phyloP scores from a whole-genome alignment of 2,888 invertebrate genomes.

The Cartodere bifasciata region DNA sequence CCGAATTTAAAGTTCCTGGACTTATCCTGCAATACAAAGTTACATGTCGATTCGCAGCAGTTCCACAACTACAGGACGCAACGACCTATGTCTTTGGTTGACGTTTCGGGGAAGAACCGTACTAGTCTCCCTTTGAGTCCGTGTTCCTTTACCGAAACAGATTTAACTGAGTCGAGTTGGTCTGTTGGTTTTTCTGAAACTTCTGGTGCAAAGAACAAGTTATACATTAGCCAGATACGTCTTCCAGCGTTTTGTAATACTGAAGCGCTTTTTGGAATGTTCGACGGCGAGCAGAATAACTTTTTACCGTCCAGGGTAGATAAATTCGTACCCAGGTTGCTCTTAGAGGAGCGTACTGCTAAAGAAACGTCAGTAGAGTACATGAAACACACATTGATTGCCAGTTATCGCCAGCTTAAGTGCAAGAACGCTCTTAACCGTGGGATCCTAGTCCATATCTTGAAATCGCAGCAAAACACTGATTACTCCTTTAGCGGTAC shows the following conservation, averaged over 20 bases:
- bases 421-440: conserved; percentile 60
- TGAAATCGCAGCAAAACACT: conserved; percentile 42
- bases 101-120: conserved; percentile 70
- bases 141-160: conserved; percentile 40
- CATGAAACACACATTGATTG: conserved; percentile 70
- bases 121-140: conserved; percentile 48
- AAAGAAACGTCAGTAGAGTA: conserved; percentile 72
- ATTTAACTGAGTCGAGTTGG: conserved; percentile 59
- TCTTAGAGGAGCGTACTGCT: conserved; percentile 67
- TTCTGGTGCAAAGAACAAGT: conserved; percentile 56
- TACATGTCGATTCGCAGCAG: conserved; percentile 74
- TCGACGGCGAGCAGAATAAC: conserved; percentile 64
- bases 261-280: conserved; percentile 72
- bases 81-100: conserved; percentile 68
- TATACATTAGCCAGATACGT: conserved; percentile 68
- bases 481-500: conserved; percentile 50
- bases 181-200: conserved; percentile 76
- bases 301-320: conserved; percentile 58
- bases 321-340: conserved; percentile 62
- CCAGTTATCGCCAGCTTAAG: conserved; percentile 64
- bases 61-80: conserved; percentile 68
- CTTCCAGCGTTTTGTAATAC: conserved; percentile 66
- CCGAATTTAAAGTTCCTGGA: conserved; percentile 75
- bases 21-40: conserved; percentile 68
- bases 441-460: conserved; percentile 63